Base-by-base conservation (phyloP, 2,113 vertebrate species). In the Aix galericulata region DNA sequence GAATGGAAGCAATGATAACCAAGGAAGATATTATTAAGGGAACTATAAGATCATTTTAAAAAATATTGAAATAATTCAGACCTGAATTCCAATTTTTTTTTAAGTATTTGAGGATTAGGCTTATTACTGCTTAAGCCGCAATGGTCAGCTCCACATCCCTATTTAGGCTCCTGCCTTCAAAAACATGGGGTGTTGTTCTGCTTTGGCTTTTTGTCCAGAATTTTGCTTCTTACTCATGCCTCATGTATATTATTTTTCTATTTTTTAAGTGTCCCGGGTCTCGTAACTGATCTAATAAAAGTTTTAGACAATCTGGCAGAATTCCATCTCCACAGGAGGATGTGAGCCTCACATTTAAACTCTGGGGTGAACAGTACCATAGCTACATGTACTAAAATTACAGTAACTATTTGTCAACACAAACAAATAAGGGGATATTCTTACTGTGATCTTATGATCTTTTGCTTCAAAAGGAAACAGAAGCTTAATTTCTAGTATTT, bases 401-500 rank as follows among this genome's bases (percentile, higher is more conserved):
- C 18, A 74, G 8, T 22, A n/a, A 32, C 2, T 76, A 56, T 68
- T 94, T 79, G 17, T 71, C 73, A 74, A 55, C 31, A 81, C 50
- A 83, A 89, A 91, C 44, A 80, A 85, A 85, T 66, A 82, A 78
- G 38, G 25, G 0, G 1, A 50, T 90, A 69, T 59, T 73, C 25
- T 84, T 63, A 29, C 73, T 55, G 48, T 27, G 14, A 64, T 78
- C 21, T 64, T 71, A 21, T 38, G 50, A 94, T 67, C 93, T 68
- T 93, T 86, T 79, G 27, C 67, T 97, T 97, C 92, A 96, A 96
- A 97, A 82, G 85, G 93, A 97, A 96, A 93, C 42, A 76, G 4
- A 82, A 93, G 64, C 89, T 94, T 89, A n/a, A 83, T 97, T 97
- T 96, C 94, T 92, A 94, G 82, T 62, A 93, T 93, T 97, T 96